A percentile compares a stretch with the other conserved stretches of the same genome.
These are phyloP conservation scores for Molorchus minor DNA, from an alignment of 2,888 invertebrate species.

Conservation along the genomic window DNA sequence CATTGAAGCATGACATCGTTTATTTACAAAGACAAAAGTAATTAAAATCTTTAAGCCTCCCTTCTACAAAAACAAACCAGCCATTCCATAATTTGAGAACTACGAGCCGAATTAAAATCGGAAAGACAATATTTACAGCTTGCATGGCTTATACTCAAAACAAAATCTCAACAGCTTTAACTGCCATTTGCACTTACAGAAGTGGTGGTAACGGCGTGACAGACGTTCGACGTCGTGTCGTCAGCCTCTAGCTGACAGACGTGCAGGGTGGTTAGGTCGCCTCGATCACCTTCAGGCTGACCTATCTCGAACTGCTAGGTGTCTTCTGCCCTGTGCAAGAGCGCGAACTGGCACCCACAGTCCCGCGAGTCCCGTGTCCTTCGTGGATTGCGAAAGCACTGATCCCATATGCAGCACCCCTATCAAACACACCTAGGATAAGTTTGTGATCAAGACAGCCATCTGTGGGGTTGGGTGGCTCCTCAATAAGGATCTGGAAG, in stretches of 20 bases:
- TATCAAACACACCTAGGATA: conserved; percentile 43
- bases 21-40: too few species aligned
- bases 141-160: conserved; percentile 40
- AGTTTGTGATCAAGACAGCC: conserved; percentile 19
- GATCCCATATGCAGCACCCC: conserved; percentile 87
- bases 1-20: too few species aligned
- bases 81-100: conserved; percentile 7
- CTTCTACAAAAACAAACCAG: conserved; percentile 3
- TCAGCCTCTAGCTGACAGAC: conserved; percentile 31
- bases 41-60: conserved; percentile 28
- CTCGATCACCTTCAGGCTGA: conserved; percentile 29
- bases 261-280: conserved; percentile 29
- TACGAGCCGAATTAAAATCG: conserved; percentile 23
- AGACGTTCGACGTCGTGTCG: conserved; percentile 26
- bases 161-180: conserved; percentile 27
- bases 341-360: conserved; percentile 90
- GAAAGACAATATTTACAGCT: conserved; percentile 44
- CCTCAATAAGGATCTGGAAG: not conserved
- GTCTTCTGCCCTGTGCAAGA: conserved; percentile 85
- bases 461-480: not conserved
- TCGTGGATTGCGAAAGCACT: conserved; percentile 87
- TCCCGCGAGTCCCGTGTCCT: conserved; percentile 79
- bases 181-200: conserved; percentile 34
- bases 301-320: conserved; percentile 66
- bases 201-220: conserved; percentile 26